Conservation (phyloP, 1,140 invertebrate species). For the Aphelinus certus region DNA sequence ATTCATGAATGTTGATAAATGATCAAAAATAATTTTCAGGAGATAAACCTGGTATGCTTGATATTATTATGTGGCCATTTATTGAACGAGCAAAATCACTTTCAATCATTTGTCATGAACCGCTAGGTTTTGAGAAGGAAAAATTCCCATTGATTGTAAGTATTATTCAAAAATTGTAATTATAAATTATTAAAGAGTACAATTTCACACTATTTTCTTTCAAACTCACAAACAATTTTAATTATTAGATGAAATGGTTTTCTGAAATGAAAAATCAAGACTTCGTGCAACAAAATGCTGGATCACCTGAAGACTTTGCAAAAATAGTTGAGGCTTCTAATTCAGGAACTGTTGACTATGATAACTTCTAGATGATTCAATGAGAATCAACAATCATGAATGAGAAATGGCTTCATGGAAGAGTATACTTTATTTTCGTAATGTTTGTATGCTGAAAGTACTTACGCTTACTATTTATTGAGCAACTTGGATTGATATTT, state of each 20-base stretch:
- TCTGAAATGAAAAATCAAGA: conserved; percentile 45
- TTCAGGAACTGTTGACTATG: conserved; percentile 41
- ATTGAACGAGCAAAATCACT: conserved; percentile 54
- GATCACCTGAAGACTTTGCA: conserved; percentile 44
- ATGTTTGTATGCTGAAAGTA: conserved; percentile 23
- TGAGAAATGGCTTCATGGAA: no score
- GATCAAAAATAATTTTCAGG: conserved; percentile 40
- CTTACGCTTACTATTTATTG: conserved; percentile 5
- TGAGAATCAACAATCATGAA: no score
- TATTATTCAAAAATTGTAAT: conserved; percentile 13
- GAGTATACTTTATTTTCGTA: conserved; percentile 21
- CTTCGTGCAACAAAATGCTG: conserved; percentile 45
- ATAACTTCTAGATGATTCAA: conserved; percentile 37
- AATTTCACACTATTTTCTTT: background rate
- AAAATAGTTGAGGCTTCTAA: conserved; percentile 43
- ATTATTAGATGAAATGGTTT: conserved; percentile 50
- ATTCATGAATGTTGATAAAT: background rate
- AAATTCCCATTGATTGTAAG: conserved; percentile 50
- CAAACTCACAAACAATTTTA: conserved; percentile 7
- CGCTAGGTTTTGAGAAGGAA: conserved; percentile 48
- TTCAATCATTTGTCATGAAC: conserved; percentile 49
- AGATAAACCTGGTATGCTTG: conserved; percentile 48
- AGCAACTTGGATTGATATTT: no score
- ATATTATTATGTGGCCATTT: conserved; percentile 59
- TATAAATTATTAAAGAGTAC: background rate